Percentiles rank a stretch among this genome's conserved stretches.
Conservation (phyloP, 1,140 invertebrate genomes). For the Stenopsyche tienmushanensis region DNA sequence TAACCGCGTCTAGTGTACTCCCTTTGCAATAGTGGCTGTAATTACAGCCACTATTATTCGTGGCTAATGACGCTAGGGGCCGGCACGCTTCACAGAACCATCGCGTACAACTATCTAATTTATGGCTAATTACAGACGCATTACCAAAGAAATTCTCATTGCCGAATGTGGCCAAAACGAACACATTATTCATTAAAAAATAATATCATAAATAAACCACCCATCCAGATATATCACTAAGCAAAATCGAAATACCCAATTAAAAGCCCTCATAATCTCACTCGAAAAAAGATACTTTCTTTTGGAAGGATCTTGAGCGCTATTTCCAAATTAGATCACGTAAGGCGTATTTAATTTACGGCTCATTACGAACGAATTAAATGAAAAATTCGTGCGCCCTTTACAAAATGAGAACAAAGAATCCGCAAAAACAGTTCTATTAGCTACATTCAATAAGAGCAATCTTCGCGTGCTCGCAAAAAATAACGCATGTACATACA, state of each 20-base stretch:
- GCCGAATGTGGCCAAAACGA: no score
- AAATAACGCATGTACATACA: no score
- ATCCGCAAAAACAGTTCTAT: no score
- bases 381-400: not conserved
- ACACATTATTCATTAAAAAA: no score
- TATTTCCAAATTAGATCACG: not conserved
- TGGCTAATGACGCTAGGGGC: conserved; percentile 19
- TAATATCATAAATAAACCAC: no score
- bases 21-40: conserved; percentile 19
- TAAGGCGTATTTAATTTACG: not conserved
- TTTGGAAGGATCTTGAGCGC: not conserved
- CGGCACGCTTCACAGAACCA: not conserved
- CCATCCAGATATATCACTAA: no score
- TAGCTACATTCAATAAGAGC: no score
- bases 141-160: conserved; percentile 21
- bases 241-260: no score
- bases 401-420: no score
- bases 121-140: conserved; percentile 31
- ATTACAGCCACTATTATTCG: conserved; percentile 31
- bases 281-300: no score
- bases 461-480: no score
- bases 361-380: not conserved
- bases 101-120: conserved; percentile 19
- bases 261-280: no score
- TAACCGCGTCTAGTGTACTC: not conserved